phyloP scores from a whole-genome alignment of 2,113 vertebrate species.

The Petromus typicus region DNA sequence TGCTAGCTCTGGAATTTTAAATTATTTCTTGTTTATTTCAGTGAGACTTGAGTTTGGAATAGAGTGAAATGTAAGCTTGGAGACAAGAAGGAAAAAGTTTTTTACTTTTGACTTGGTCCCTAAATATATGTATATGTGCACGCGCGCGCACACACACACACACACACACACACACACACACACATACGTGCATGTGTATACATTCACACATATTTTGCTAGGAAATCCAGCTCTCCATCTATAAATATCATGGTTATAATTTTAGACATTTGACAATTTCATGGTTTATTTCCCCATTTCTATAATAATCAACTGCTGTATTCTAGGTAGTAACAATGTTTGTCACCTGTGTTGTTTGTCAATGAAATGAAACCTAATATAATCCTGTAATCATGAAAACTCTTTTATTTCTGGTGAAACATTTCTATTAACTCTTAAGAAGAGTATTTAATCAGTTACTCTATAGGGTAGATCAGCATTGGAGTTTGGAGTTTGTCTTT shows the following conservation, averaged over 20 bases:
- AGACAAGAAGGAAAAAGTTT: conserved; percentile 7
- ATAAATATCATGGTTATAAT: conserved; percentile 13
- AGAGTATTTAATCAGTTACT: conserved; percentile 15
- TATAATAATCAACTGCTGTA: neutral
- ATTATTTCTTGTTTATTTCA: conserved; percentile 20
- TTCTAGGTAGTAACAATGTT: neutral
- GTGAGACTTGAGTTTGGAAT: neutral
- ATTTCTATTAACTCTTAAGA: neutral
- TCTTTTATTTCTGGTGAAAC: conserved; percentile 18
- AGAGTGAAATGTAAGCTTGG: conserved; percentile 9
- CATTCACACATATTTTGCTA: neutral
- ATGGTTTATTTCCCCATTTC: conserved; percentile 26
- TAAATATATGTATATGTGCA: neutral
- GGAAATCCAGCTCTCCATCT: neutral
- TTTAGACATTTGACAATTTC: conserved; percentile 39
- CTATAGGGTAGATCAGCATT: neutral
- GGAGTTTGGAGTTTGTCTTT: neutral
- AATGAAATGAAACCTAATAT: conserved; percentile 29
- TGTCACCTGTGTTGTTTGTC: conserved; percentile 15
- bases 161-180: neutral
- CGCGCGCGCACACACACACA: no score
- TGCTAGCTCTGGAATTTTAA: neutral
- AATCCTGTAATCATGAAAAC: neutral
- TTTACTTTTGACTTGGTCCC: neutral
- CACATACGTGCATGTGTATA: neutral